Conservation (phyloP, 1,140 invertebrate species). For the Dendrolimus punctatus region DNA sequence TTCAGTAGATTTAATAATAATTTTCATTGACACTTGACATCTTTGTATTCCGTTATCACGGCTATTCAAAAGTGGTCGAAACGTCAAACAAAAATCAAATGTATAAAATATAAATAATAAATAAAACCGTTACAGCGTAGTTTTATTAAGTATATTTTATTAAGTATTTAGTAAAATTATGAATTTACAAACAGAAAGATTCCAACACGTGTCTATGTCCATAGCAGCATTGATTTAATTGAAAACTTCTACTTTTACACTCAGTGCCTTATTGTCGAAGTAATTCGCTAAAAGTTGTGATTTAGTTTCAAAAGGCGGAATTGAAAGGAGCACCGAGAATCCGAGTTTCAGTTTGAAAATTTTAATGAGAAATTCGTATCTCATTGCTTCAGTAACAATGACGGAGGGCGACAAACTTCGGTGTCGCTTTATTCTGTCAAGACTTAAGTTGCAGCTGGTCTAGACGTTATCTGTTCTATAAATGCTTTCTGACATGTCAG, state of each 20-base stretch:
- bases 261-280: slow-evolving; percentile 49
- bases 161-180: too few species aligned
- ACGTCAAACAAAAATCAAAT: too few species aligned
- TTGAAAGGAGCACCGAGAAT: slow-evolving; percentile 44
- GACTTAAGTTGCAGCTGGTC: slow-evolving; percentile 37
- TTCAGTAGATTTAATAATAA: too few species aligned
- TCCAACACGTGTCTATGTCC: too few species aligned
- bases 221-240: not conserved
- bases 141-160: too few species aligned
- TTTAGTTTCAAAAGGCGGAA: slow-evolving; percentile 59
- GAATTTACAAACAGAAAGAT: too few species aligned
- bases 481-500: too few species aligned
- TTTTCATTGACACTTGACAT: too few species aligned
- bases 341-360: slow-evolving; percentile 42
- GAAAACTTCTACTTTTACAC: slow-evolving; percentile 25
- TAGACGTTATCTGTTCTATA: slow-evolving; percentile 14
- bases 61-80: too few species aligned
- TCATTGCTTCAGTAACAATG: slow-evolving; percentile 43
- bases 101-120: too few species aligned
- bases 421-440: slow-evolving; percentile 42
- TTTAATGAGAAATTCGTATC: slow-evolving; percentile 62
- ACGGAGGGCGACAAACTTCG: slow-evolving; percentile 32
- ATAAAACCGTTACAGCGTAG: too few species aligned
- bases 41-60: too few species aligned
- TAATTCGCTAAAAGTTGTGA: slow-evolving; percentile 56